Evolutionary conservation across 2,797 vertebrate genomes (phyloP), one percentile per base, ranked within the genome.

Genomic region (Galago senegalensis): DNA sequence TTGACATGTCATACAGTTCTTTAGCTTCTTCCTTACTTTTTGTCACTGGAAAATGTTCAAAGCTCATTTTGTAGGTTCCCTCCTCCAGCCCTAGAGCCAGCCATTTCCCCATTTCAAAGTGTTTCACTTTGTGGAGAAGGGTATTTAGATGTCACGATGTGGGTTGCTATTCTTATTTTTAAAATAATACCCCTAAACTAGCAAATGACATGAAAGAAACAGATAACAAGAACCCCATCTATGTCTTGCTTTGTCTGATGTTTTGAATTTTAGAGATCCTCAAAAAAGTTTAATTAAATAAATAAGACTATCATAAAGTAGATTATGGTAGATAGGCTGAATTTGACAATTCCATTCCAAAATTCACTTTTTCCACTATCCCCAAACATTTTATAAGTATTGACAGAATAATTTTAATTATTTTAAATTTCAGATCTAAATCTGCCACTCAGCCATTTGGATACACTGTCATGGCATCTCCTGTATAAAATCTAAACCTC

Each of bases 281-380:
- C 31, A 40, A 8, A 79, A 34, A 70, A 89, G 58, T 23, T n/a
- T 61, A 77, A n/a, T 43, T 77, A 72, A 88, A 85, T 96, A n/a
- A 86, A 72, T 70, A 5, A 70, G 27, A 82, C 1, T 31, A 65
- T 58, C 65, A 16, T 9, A 46, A 87, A 53, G 40, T 67, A 70
- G 34, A 65, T 79, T 87, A 72, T 80, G 91, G 25, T 76, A 83
- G n/a, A 13, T 77, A 65, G 18, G n/a, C 27, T 79, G 70, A 43
- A 20, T 73, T 49, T 89, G 70, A 82, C 21, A 58, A 23, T 43
- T 92, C 72, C 34, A 18, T 37, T 21, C 7, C 56, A 53, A 58
- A 76, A 5, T 77, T 10, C 17, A 49, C 17, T 83, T 83, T 81
- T 77, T 82, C 46, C 87, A 8, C 27, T 80, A 0, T 34, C 60